Evolutionary conservation across 2,888 invertebrate species (phyloP).

Genomic region (Arctia plantaginis): DNA sequence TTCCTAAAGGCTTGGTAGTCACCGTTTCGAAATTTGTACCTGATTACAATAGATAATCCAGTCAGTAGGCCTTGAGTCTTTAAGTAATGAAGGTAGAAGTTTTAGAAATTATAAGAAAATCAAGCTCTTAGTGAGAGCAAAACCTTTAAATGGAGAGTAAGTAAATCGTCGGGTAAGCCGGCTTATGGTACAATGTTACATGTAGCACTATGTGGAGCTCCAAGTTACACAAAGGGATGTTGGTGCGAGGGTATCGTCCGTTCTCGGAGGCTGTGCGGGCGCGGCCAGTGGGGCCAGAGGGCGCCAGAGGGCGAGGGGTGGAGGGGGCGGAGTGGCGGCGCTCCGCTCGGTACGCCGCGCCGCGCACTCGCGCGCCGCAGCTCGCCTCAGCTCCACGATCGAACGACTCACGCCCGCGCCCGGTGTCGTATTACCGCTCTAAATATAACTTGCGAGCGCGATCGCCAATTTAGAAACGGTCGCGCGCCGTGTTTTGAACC

Average conservation of each 20-base stretch:
- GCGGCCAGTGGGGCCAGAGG: constrained; percentile 23
- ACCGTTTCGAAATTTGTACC: not conserved
- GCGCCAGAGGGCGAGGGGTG: constrained; percentile 21
- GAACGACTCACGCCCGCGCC: constrained; percentile 79
- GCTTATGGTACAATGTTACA: constrained; percentile 38
- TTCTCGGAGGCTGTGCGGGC: constrained; percentile 62
- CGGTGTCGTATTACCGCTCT: constrained; percentile 86
- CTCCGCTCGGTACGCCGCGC: constrained; percentile 35
- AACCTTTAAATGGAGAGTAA: constrained; percentile 51
- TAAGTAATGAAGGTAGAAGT: not conserved
- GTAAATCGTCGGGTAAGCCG: constrained; percentile 43
- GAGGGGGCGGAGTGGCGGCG: constrained; percentile 19
- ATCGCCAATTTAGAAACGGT: constrained; percentile 85
- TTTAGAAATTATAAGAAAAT: not conserved
- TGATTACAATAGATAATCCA: not conserved
- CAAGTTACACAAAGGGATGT: constrained; percentile 58
- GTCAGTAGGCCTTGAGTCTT: not conserved
- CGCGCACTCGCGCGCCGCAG: constrained; percentile 77
- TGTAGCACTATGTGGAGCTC: constrained; percentile 42
- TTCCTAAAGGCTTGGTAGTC: not conserved
- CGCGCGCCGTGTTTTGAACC: constrained; percentile 84
- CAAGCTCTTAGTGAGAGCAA: constrained; percentile 23
- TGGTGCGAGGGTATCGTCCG: constrained; percentile 74
- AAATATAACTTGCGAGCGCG: constrained; percentile 84
- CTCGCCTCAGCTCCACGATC: constrained; percentile 74